Base-by-base conservation (phyloP, 2,888 invertebrate genomes). In the Brenthis daphne region DNA sequence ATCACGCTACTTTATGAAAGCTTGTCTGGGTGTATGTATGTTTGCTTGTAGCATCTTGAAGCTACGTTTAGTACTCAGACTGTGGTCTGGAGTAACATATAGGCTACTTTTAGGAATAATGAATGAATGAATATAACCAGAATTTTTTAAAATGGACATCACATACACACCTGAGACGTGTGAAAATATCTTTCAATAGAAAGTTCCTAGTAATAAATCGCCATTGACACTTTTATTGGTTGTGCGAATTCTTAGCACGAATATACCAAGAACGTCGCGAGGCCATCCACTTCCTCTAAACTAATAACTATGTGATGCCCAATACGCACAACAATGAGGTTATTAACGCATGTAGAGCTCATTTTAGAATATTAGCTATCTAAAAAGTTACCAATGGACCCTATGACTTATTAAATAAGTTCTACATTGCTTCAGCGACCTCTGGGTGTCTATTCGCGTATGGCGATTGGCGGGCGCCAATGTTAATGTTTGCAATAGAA, bases 211-310 rank as follows among this genome's bases (percentile, higher is more conserved):
- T 67, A 71, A 72, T 64, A 66, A 73, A 67, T 72, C 57, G 66
- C 64, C 50, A 71, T 71, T 68, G 72, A 64, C 67, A 61, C 50
- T 64, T 57, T 69, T 70, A 72, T 64, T 64, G 63, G 68, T 37
- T 64, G 73, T 81, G 77, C 76, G 77, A 80, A 89, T 87, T 89
- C 89, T 77, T 67, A 51, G 74, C 87, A 86, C 88, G 85, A 79
- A 76, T 82, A 74, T 83, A 84, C 85, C 82, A 85, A 89, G 86
- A 88, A 85, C 84, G 79, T 67, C 63, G 71, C 86, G 87, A 89
- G 89, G 89, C 85, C 89, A 77, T 81, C 85, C 84, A 84, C 87
- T 86, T 86, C 87, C 85, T 81, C 60, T 64, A 60, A 69, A 73
- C 71, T 64, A 65, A 57, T 64, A 70, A 80, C 82, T 55, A 48